These are phyloP conservation scores for Digitonthophagus gazella DNA, from an alignment of 2,888 invertebrate genomes.

Conservation along the genomic window DNA sequence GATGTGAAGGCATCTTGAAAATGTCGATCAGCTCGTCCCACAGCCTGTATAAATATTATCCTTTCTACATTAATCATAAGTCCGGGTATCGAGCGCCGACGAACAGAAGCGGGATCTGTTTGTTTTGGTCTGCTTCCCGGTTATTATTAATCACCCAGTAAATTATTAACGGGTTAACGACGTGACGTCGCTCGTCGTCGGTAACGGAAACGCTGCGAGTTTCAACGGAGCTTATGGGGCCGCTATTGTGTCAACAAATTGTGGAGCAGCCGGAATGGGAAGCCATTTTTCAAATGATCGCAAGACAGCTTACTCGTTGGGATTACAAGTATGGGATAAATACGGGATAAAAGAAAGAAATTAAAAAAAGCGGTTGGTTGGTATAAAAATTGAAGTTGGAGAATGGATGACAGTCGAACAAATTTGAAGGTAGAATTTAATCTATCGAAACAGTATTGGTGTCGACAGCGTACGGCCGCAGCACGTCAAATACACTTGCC, in stretches of 20 bases:
- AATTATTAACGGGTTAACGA: background rate
- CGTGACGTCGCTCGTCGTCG: background rate
- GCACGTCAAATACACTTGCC: conserved; percentile 1
- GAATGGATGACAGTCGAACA: background rate
- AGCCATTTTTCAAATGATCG: background rate
- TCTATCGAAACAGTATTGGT: conserved; percentile 10
- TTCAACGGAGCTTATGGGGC: background rate
- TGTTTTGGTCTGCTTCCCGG: background rate
- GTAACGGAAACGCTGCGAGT: background rate
- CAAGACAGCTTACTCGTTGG: background rate
- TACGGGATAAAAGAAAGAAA: background rate
- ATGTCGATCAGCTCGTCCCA: background rate
- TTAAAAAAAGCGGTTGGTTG: too few species aligned
- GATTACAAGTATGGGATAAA: too few species aligned
- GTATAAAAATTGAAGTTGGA: background rate
- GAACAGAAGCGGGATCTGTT: background rate
- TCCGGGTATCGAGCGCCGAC: background rate
- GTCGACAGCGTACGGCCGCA: conserved; percentile 9
- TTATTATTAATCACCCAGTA: background rate
- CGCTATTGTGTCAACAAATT: background rate
- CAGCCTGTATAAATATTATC: background rate
- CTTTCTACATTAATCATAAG: background rate
- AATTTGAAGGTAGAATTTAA: conserved; percentile 6
- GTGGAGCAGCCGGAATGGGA: background rate
- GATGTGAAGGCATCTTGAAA: background rate